Base-by-base conservation (phyloP, 2,113 vertebrate genomes). In the Cyprinodon variegatus region DNA sequence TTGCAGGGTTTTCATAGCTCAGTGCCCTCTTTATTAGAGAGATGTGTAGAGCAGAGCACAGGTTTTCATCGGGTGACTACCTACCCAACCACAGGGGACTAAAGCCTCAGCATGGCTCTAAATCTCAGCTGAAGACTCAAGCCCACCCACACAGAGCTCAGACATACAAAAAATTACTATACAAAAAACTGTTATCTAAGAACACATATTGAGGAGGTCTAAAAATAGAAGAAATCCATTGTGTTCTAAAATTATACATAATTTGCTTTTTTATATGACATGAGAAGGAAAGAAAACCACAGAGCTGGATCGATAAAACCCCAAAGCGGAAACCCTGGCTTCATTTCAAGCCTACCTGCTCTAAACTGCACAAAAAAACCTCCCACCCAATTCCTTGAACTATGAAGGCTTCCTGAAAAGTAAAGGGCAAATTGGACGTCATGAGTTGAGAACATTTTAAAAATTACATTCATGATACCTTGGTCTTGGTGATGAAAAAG, bases 391-490 rank as follows among this genome's bases (percentile, higher is more conserved):
- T 79, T 83, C 62, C 53, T 61, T 4, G 15, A 65, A 41, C 82
- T 80, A 83, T 80, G 57, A 83, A 81, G 59, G 72, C 82, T 79
- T 84, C 70, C 76, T 38, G 61, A 37, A 22, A 65, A 79, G 70
- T 53, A 60, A 74, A 50, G 62, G 36, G 46, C 79, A 81, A 87
- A 86, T 80, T 79, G 77, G 68, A 75, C 75, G 76, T 83, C 74
- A 84, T 83, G 79, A 88, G 65, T 85, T 71, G 63, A 84, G 82
- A 83, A 81, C 78, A 85, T 77, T 40, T 72, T 74, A 76, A 81
- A 82, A 89, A 88, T 82, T 83, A 66, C 72, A 83, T 86, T 90
- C 85, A 84, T 86, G 80, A 78, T 81, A 81, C 66, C 77, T 79
- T 81, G 29, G 29, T 29, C 29, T 29, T 67, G 60, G 75, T 87